Base-by-base conservation (phyloP, 2,797 vertebrate genomes). In the Oreonectes daqikongensis region DNA sequence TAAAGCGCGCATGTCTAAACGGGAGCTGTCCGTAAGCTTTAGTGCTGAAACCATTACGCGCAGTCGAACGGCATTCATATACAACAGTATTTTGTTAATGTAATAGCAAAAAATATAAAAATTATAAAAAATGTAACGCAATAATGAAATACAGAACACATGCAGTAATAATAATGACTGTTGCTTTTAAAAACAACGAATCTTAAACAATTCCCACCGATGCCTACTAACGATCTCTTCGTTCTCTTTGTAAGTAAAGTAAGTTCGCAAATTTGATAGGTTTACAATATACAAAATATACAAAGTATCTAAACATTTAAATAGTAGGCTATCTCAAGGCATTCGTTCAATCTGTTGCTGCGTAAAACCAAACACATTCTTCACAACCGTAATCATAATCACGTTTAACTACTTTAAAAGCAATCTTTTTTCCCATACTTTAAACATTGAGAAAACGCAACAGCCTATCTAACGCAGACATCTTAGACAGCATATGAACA, bases 381-480 rank as follows among this genome's bases (percentile, higher is more conserved):
- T 10, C 20, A 61, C 46, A 63, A 28, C 28, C n/a, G 20, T 46
- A 63, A 1, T 22, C 50, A 44, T 26, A 24, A 68, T 32, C 32
- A 48, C 10, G 1, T 48, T 38, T 1, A 18, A 59, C 17, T 9
- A 26, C 46, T 75, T 59, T 15, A 24, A 50, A 69, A 24, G 14
- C 40, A 40, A 50, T 35, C 0, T 24, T 48, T 46, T 26, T 2
- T n/a, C n/a, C 15, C 24, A n/a, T 72, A 32, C 55, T 60, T 26
- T n/a, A 71, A 44, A 59, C 15, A 52, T 4, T 26, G 22, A 18
- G 15, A 4, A 57, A 32, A 60, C 2, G 1, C n/a, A 6, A 59
- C 26, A 20, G 4, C 32, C 12, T 8, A 4, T 72, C 44, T 18
- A 84, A 52, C 20, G 69, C 50, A 77, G 79, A 65, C 24, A n/a